These are phyloP conservation scores for Leucopsar rothschildi DNA, from an alignment of 2,113 vertebrate species.

Conservation along the genomic window DNA sequence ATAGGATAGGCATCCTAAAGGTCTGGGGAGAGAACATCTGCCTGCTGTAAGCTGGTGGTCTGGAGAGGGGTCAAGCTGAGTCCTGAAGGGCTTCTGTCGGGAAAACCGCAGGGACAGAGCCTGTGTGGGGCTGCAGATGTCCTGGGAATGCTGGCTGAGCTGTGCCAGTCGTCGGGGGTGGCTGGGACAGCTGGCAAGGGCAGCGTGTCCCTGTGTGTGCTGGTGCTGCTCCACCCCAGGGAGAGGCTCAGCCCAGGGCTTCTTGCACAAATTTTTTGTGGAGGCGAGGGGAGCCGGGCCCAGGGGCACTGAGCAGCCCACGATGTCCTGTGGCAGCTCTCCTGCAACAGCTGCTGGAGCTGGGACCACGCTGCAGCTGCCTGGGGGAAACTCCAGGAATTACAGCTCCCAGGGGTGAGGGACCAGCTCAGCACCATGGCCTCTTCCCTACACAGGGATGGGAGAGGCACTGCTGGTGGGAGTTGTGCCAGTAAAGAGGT, in stretches of 20 bases:
- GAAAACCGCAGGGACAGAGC: not conserved
- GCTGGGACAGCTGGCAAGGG: not conserved
- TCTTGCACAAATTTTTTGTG: slow-evolving; percentile 7
- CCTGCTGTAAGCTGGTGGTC: not conserved
- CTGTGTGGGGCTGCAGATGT: not conserved
- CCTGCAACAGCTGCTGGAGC: not conserved
- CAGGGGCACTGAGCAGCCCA: not conserved
- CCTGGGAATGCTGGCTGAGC: accelerated
- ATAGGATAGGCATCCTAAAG: not conserved
- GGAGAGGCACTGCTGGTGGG: accelerated
- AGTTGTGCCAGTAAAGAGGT: not conserved
- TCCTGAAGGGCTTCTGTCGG: not conserved
- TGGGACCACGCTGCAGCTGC: not conserved
- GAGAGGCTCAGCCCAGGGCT: not conserved
- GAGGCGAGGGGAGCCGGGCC: not conserved
- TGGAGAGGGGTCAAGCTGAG: not conserved
- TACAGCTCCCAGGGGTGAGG: not conserved
- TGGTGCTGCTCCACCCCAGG: not conserved
- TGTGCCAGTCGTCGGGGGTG: not conserved
- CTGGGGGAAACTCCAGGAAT: not conserved
- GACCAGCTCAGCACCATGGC: accelerated
- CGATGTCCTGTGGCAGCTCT: not conserved
- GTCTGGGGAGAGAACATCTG: not conserved
- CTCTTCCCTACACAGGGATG: not conserved
- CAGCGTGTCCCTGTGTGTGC: not conserved